Evolutionary conservation across 2,888 invertebrate genomes (phyloP).

Genomic region (Caenorhabditis sp.): DNA sequence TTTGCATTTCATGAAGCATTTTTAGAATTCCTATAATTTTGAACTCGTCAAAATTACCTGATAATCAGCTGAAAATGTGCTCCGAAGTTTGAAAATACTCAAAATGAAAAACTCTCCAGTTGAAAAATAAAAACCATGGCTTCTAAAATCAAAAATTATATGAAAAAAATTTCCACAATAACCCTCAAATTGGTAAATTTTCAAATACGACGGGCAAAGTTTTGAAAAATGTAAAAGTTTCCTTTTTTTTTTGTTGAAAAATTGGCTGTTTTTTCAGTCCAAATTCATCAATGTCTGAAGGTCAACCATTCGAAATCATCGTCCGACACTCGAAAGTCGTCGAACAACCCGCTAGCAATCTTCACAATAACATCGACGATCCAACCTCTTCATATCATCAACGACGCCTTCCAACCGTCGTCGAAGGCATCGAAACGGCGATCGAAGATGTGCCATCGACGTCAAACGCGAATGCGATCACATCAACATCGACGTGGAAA

Average conservation of each 20-base stretch:
- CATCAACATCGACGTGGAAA: conserved; percentile 33
- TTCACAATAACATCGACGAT: conserved; percentile 19
- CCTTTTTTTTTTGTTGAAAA: background rate
- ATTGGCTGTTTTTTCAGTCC: conserved; percentile 28
- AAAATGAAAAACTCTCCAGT: too few species aligned
- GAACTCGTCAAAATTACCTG: too few species aligned
- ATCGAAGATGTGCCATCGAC: conserved; percentile 28
- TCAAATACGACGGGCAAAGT: too few species aligned
- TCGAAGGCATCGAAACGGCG: conserved; percentile 24
- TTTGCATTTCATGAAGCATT: too few species aligned
- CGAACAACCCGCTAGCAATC: conserved; percentile 36
- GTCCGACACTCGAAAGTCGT: conserved; percentile 63
- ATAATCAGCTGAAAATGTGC: too few species aligned
- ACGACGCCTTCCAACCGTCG: conserved; percentile 25
- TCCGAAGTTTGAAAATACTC: too few species aligned
- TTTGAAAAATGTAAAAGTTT: background rate
- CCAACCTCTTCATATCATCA: conserved; percentile 9
- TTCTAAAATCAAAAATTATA: too few species aligned
- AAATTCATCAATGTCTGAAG: conserved; percentile 14
- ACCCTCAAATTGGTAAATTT: too few species aligned
- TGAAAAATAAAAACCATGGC: too few species aligned
- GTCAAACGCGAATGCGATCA: conserved; percentile 2
- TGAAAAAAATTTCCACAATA: too few species aligned
- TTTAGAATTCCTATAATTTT: too few species aligned
- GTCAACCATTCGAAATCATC: conserved; percentile 65